Evolutionary conservation across 1,140 invertebrate genomes (phyloP).

Genomic region (Eriocheir sinensis): DNA sequence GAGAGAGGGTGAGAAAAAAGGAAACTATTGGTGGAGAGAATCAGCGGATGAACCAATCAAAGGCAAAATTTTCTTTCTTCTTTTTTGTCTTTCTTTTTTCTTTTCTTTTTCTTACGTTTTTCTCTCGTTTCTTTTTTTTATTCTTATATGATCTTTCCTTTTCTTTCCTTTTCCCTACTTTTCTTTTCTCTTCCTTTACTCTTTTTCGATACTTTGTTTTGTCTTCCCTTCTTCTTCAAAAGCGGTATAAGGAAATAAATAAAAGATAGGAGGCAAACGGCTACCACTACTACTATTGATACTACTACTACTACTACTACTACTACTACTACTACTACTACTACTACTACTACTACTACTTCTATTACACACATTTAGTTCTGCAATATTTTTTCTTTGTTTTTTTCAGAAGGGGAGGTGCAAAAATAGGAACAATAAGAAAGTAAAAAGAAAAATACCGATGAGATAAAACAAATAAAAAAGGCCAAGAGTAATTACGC

Average conservation of each 20-base stretch:
- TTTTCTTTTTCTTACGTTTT: background rate
- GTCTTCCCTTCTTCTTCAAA: no score
- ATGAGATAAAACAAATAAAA: no score
- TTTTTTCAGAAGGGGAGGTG: background rate
- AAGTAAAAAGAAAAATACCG: no score
- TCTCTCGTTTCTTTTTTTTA: background rate
- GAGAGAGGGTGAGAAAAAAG: background rate
- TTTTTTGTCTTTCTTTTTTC: background rate
- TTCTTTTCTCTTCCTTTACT: no score
- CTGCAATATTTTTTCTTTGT: no score
- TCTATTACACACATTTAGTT: no score
- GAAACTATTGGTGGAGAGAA: conserved; percentile 23
- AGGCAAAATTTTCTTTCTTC: no score
- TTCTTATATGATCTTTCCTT: background rate
- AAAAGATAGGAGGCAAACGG: background rate
- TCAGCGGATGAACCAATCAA: background rate
- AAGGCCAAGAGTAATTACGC: no score
- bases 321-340: conserved; percentile 25
- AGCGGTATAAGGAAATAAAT: no score
- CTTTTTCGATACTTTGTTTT: no score
- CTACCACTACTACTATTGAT: background rate
- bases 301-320: conserved; percentile 24
- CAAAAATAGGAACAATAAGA: background rate
- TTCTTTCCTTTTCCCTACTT: no score
- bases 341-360: background rate